Percentiles rank a stretch among this genome's conserved stretches.
Conservation (phyloP, 2,888 invertebrate species). For the Xanthorhoe spadicearia region DNA sequence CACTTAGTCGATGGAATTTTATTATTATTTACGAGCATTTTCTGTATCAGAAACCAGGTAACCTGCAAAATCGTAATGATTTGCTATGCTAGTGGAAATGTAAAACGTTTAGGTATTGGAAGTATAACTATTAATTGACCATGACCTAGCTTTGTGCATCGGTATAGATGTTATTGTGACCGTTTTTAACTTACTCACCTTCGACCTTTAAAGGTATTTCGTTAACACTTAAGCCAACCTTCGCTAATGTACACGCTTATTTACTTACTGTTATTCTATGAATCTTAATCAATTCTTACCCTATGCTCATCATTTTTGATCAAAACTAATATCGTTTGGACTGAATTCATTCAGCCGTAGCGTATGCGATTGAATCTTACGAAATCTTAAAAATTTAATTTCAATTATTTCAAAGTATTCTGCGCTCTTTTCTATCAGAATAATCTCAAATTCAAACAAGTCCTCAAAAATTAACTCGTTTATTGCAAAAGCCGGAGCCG, state of each 20-base stretch:
- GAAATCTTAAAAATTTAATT: not conserved
- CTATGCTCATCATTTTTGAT: not conserved
- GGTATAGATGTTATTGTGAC: not conserved
- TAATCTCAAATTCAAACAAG: not conserved
- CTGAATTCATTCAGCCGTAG: not conserved
- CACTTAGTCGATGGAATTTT: conserved; percentile 19
- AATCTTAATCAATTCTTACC: not conserved
- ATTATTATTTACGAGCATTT: conserved; percentile 6
- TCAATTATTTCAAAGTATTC: not conserved
- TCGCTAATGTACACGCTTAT: not conserved
- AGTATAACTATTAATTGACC: too few species aligned
- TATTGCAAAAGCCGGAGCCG: not conserved
- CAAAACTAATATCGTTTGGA: not conserved
- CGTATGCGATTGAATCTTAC: too few species aligned
- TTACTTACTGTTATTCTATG: not conserved
- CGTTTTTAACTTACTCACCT: not conserved
- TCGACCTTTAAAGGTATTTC: not conserved
- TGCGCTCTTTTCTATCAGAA: not conserved
- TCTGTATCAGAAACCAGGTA: not conserved
- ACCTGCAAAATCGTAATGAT: not conserved
- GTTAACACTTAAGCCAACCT: not conserved
- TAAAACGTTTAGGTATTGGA: too few species aligned
- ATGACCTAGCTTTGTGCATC: not conserved
- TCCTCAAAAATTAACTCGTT: conserved; percentile 2
- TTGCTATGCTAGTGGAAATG: not conserved